Percentiles rank a stretch among this genome's conserved stretches.
Evolutionary conservation across 1,140 invertebrate genomes (phyloP).

Genomic region (Megalopta genalis): DNA sequence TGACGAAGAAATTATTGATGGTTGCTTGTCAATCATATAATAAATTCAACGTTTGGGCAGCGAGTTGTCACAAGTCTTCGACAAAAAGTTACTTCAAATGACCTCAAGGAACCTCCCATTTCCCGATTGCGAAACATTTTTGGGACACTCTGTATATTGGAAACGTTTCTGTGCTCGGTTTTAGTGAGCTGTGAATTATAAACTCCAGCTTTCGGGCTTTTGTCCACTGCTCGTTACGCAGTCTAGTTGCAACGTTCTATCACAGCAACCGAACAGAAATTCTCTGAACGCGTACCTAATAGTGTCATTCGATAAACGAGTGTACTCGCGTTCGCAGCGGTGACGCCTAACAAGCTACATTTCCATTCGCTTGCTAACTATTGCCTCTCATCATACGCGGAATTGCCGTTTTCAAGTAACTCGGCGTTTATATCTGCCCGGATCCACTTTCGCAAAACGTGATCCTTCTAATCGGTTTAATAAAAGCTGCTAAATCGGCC

Average conservation of each 20-base stretch:
- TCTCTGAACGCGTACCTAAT: not conserved
- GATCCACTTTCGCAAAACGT: not conserved
- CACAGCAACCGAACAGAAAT: not conserved
- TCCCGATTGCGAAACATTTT: too few species aligned
- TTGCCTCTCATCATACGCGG: not conserved
- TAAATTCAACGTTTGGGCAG: too few species aligned
- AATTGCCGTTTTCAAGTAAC: constrained; percentile 1
- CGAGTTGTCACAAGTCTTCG: too few species aligned
- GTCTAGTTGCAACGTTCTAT: not conserved
- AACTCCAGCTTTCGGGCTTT: too few species aligned
- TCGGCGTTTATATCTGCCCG: not conserved
- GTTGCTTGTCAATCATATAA: too few species aligned
- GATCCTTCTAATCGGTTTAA: not conserved
- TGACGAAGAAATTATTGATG: too few species aligned
- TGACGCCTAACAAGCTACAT: not conserved
- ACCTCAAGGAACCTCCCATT: too few species aligned
- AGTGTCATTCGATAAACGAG: not conserved
- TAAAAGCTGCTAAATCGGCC: not conserved
- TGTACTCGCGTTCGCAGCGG: not conserved
- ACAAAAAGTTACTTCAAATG: too few species aligned
- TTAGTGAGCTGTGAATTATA: too few species aligned
- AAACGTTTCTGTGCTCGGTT: too few species aligned
- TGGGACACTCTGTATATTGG: too few species aligned
- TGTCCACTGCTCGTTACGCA: too few species aligned
- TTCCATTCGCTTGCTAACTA: not conserved